Evolutionary conservation across 1,140 invertebrate species (phyloP).

Genomic region (Pachyrhynchus sulphureomaculatus): DNA sequence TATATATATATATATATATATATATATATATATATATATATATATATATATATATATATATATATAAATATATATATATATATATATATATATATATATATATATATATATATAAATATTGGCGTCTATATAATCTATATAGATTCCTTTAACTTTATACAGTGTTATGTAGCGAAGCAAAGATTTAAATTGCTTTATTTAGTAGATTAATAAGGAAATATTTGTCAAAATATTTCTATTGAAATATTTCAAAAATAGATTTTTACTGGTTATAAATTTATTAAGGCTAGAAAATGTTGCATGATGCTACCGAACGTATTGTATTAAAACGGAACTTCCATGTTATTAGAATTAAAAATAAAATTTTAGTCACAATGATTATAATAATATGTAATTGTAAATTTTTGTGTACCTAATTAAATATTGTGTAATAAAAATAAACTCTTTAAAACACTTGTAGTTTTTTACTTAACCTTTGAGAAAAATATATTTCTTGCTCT

Average conservation of each 20-base stretch:
- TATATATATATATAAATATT: no score
- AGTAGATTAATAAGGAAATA: not conserved
- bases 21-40: no score
- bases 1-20: no score
- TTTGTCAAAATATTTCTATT: not conserved
- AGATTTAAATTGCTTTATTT: not conserved
- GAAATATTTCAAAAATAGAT: not conserved
- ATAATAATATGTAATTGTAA: conserved; percentile 39
- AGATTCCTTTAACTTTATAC: no score
- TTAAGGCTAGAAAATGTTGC: conserved; percentile 11
- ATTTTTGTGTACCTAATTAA: conserved; percentile 47
- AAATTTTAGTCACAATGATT: conserved; percentile 27
- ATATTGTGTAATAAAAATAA: conserved; percentile 31
- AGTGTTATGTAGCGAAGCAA: no score
- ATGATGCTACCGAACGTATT: conserved; percentile 3
- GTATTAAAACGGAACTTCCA: conserved; percentile 1
- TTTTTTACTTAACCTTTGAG: no score
- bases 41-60: no score
- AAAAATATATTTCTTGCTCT: no score
- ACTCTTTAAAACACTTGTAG: not conserved
- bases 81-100: no score
- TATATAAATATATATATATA: no score
- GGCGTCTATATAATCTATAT: no score
- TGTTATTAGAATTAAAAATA: conserved; percentile 17
- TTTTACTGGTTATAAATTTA: conserved; percentile 1